Conservation (phyloP, 2,797 vertebrate species). For the Scolopax rusticola region DNA sequence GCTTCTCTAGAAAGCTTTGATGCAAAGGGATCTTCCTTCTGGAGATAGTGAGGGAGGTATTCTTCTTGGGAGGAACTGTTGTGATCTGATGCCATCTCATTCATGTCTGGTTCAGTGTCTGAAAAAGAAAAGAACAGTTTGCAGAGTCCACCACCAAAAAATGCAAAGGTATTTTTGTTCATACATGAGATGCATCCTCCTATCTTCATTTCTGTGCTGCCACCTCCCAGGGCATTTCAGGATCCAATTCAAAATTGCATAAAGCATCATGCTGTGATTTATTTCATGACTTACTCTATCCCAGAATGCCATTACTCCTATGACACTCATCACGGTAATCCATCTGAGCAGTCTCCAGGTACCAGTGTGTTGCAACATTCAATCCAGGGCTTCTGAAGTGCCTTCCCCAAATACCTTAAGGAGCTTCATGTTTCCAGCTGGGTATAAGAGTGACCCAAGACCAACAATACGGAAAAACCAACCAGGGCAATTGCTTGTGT, state of each 20-base stretch:
- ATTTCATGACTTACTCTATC: neutral
- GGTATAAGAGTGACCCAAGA: neutral
- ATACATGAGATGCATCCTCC: neutral
- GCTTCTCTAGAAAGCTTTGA: conserved; percentile 92
- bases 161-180: neutral
- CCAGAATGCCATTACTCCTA: neutral
- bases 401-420: neutral
- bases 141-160: neutral
- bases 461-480: neutral
- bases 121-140: conserved; percentile 57
- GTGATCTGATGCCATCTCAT: conserved; percentile 81
- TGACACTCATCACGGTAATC: neutral
- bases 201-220: neutral
- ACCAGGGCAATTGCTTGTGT: neutral
- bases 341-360: neutral
- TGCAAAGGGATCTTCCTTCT: conserved; percentile 87
- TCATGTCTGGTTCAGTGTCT: conserved; percentile 61
- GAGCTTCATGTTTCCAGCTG: neutral
- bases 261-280: neutral
- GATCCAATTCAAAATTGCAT: neutral
- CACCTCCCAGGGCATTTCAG: neutral
- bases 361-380: neutral
- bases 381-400: neutral
- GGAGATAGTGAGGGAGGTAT: conserved; percentile 83
- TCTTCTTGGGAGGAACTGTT: conserved; percentile 73